Base-by-base conservation (phyloP, 2,113 vertebrate genomes). In the Onychorhynchus coronatus region DNA sequence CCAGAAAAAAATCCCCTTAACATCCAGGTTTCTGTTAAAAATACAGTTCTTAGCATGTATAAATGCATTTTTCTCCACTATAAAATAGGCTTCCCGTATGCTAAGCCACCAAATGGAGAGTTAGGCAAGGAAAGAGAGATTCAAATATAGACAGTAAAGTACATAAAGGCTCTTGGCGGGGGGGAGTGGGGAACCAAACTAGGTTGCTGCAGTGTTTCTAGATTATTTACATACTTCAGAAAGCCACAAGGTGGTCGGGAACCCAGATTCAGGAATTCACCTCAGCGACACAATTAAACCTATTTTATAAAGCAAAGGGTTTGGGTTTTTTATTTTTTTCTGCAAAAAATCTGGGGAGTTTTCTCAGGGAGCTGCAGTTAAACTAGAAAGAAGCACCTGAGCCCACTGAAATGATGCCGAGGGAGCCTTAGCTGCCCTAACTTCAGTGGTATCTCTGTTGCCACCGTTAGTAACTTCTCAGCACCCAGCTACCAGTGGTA, bases 81-180 rank as follows among this genome's bases (percentile, higher is more conserved):
- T 65, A 65, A 94, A 89, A 91, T 19, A 67, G 61, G 33, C 89
- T 95, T 66, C 70, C 89, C 2, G 28, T 78, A 94, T 95, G 93
- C 84, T 85, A 78, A 92, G 78, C 27, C 87, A 95, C 89, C 89
- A 95, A 93, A 92, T 74, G 87, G 84, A 95, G 91, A 96, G 39
- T 75, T 58, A 95, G 81, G 91, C 56, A 75, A 95, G 89, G 85
- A 91, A 78, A 94, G 89, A 86, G 56, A 89, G 81, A 91, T 91
- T 91, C 89, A 95, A 95, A 96, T 91, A 95, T 78, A 97, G 86
- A 87, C 23, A 88, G 75, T 6, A 62, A 94, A 77, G 86, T 68
- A 92, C 72, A 93, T 59, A 93, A 88, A 91, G 72, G 66, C 22
- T 58, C 58, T 37, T 39, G 23, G 17, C 9, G 25, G 9, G 7